A percentile compares a stretch with the other conserved stretches of the same genome.
Conservation (phyloP, 92 coral and sea anemone species). For the Parazoanthus darwini region DNA sequence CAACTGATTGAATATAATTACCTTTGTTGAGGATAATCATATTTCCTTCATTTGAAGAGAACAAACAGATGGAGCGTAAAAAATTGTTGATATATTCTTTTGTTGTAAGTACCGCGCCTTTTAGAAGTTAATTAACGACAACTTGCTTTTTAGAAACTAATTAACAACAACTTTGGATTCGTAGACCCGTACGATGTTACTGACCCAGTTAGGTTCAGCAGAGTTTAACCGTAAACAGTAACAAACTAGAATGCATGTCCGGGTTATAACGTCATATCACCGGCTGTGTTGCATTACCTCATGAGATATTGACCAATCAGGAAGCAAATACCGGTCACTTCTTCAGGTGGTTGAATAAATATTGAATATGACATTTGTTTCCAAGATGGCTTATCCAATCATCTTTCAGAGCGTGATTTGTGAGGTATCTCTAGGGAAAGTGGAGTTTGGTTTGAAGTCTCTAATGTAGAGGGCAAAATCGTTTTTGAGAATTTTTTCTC, state of each 20-base stretch:
- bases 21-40: no score
- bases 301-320: conserved; percentile 72
- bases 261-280: conserved; percentile 68
- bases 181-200: not conserved
- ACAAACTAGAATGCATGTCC: conserved; percentile 48
- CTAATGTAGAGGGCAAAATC: conserved; percentile 73
- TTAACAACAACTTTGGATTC: not conserved
- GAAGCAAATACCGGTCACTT: conserved; percentile 65
- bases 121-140: conserved; percentile 1
- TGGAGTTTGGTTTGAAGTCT: conserved; percentile 62
- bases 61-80: not conserved
- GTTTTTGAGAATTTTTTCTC: conserved; percentile 63
- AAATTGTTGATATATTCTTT: not conserved
- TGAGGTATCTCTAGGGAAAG: conserved; percentile 65
- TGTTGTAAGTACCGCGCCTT: not conserved
- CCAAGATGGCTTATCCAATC: conserved; percentile 65
- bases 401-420: conserved; percentile 66
- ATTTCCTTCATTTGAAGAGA: not conserved
- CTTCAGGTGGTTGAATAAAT: conserved; percentile 66
- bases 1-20: no score
- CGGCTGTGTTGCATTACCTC: conserved; percentile 73
- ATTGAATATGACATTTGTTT: conserved; percentile 71
- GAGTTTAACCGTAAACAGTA: not conserved
- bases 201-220: not conserved
- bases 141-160: not conserved